These are phyloP conservation scores for Sprattus sprattus DNA, from an alignment of 2,113 vertebrate species.

Conservation along the genomic window DNA sequence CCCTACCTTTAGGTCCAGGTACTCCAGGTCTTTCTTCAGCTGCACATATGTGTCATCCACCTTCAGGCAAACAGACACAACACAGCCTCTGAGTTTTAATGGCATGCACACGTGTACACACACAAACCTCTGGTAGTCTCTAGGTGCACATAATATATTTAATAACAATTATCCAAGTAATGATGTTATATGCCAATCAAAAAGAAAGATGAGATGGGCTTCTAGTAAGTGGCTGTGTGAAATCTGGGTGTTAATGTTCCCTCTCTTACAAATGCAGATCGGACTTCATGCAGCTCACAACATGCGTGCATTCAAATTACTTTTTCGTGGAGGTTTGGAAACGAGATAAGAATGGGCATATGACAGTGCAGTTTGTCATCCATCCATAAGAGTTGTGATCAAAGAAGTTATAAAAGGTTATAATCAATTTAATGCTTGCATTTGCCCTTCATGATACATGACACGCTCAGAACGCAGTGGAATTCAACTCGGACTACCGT, in stretches of 20 bases:
- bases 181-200: background rate
- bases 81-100: background rate
- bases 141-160: background rate
- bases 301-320: background rate
- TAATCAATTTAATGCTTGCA: background rate
- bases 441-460: background rate
- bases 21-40: constrained; percentile 95
- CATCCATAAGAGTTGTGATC: background rate
- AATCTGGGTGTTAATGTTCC: background rate
- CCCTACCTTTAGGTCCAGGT: constrained; percentile 93
- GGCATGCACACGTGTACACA: constrained; percentile 22
- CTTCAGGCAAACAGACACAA: constrained; percentile 63
- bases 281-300: background rate
- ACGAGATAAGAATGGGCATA: background rate
- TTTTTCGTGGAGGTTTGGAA: background rate
- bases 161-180: background rate
- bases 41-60: constrained; percentile 91
- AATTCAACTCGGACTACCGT: background rate
- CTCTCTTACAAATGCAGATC: background rate
- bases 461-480: background rate
- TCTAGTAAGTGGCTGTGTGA: background rate
- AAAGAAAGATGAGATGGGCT: background rate
- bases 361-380: background rate
- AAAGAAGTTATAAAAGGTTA: background rate
- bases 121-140: background rate